Conservation (phyloP, 2,888 invertebrate species). For the Opisthograptis luteolata region DNA sequence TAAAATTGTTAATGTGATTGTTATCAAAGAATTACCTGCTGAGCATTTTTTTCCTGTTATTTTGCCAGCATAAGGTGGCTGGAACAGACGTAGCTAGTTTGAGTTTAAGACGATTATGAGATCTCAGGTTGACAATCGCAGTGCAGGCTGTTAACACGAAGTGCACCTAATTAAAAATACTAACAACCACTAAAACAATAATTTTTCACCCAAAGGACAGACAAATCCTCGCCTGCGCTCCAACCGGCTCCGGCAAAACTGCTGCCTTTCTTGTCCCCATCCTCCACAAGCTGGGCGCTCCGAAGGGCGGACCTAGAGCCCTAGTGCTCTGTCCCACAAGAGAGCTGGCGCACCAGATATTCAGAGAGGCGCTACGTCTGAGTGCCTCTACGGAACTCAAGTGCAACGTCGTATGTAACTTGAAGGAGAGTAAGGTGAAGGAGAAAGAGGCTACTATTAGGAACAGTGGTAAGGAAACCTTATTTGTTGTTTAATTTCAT, state of each 20-base stretch:
- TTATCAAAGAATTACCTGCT: no score
- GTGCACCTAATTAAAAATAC: no score
- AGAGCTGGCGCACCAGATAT: conserved; percentile 96
- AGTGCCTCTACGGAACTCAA: conserved; percentile 89
- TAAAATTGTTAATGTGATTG: no score
- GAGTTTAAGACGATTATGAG: no score
- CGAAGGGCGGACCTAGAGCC: conserved; percentile 91
- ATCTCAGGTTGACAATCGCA: no score
- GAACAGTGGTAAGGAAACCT: conserved; percentile 89
- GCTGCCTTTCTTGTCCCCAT: conserved; percentile 96
- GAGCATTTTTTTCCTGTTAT: no score
- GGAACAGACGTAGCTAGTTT: no score
- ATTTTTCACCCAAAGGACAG: conserved; percentile 84
- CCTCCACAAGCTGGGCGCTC: conserved; percentile 89
- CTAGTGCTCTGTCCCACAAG: conserved; percentile 96
- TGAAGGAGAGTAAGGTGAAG: conserved; percentile 88
- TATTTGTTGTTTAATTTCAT: neutral
- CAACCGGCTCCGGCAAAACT: conserved; percentile 99
- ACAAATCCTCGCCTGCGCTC: conserved; percentile 96
- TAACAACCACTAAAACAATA: no score
- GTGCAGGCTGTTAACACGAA: no score
- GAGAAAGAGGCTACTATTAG: conserved; percentile 89
- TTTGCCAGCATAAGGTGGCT: no score
- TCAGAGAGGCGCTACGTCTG: conserved; percentile 90
- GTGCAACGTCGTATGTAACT: conserved; percentile 91